A percentile compares a stretch with the other conserved stretches of the same genome.
phyloP scores from a whole-genome alignment of 2,113 vertebrate species.

The Periophthalmus modestus region DNA sequence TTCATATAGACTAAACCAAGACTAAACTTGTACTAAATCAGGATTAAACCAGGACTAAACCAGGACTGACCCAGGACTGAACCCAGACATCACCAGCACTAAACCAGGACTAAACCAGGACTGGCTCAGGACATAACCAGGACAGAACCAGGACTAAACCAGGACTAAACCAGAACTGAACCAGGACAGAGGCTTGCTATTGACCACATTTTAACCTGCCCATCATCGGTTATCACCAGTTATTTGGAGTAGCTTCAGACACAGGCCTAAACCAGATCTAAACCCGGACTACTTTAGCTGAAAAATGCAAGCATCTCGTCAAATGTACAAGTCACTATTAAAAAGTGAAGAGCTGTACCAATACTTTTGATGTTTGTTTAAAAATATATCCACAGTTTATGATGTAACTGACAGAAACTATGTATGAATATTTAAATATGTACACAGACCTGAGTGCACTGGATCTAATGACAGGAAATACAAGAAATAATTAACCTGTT shows the following conservation, averaged over 20 bases:
- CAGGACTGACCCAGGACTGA: too few relatives aligned
- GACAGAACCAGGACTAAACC: neutral
- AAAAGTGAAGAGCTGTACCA: neutral
- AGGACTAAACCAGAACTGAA: neutral
- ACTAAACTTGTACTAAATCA: too few relatives aligned
- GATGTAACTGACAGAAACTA: slow-evolving; percentile 2
- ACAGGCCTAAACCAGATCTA: neutral
- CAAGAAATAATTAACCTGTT: too few relatives aligned
- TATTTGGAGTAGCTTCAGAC: neutral
- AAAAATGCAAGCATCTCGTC: too few relatives aligned
- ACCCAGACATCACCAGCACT: neutral
- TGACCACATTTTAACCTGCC: too few relatives aligned
- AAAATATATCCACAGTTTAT: neutral
- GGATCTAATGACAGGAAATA: neutral
- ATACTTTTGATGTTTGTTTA: neutral
- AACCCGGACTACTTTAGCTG: too few relatives aligned
- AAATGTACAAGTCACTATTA: too few relatives aligned
- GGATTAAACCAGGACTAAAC: neutral
- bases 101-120: too few relatives aligned
- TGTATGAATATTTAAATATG: neutral
- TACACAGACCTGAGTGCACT: neutral
- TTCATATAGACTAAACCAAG: too few relatives aligned
- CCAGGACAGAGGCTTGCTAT: neutral
- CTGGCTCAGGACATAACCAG: too few relatives aligned
- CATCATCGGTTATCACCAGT: too few relatives aligned